Evolutionary conservation across 2,113 vertebrate species (phyloP), one percentile per base, ranked within the genome.

Genomic region (Engystomops pustulosus): DNA sequence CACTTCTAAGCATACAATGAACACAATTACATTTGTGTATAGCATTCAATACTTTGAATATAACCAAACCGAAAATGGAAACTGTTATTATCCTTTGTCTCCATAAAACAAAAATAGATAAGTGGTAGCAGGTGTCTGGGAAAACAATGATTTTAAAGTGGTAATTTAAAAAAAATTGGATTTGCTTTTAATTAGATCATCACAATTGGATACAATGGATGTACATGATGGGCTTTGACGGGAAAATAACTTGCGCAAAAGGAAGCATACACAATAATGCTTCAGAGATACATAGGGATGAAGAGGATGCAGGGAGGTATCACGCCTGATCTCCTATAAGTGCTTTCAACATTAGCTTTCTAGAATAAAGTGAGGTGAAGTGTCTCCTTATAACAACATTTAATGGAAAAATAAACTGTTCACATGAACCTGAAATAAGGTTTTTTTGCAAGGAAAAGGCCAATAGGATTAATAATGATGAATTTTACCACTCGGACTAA

Each of bases 291-390:
- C 30, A 55, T 36, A 77, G 9, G 49, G 32, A 55, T 58, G 51
- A 55, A 77, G 32, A 23, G 20, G 74, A 38, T 77, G 32, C 32
- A 58, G 30, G 18, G 10, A 38, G 25, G 49, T 34, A 76, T 76
- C 74, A 76, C 74, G 55, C 30, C 74, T 76, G 74, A 55, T 51
- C 47, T 76, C 30, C 74, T 11, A 5, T 55, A 76, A 76, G 74
- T 76, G 49, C 72, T 34, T 53, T 32, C 12, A 15, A 45, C 44
- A 45, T 41, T 72, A 34, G 47, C 23, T 44, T 72, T 27, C 69
- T 47, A 72, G 47, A 72, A 72, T 47, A 72, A 47, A 72, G 69
- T 72, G 6, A 47, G 41, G 38, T 72, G 69, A 72, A 72, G 69
- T 45, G 17, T 36, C 15, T 67, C 10, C 62, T 36, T 67, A 32